Evolutionary conservation across 1,140 invertebrate genomes (phyloP), one percentile per base, ranked within the genome.

Genomic region (Zophobas morio): DNA sequence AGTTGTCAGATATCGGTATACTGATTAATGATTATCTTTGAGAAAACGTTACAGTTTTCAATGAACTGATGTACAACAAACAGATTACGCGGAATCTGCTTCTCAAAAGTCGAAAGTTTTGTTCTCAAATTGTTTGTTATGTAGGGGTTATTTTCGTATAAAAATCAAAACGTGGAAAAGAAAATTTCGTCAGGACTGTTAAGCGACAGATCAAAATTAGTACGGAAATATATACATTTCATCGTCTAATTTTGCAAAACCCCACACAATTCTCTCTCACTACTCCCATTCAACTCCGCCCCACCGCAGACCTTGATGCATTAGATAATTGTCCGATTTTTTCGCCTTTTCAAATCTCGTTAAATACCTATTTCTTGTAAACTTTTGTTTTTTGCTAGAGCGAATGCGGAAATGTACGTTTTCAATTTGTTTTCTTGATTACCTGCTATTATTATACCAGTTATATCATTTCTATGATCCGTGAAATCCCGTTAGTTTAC

Each of bases 291-390:
- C 42, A 3, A 46, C 3, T 46, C 8, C 3, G 3, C 42, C 42
- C 3, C 42, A 4, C 8, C 42, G 20, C 8, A 37, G 56, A 60
- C 56, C 56, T 60, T 60, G 56, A 60, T 39, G 32, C 6, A 36
- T 60, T 60, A 39, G 56, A 60, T 60, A 60, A 60, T 60, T 60
- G 56, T 60, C 0, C 36, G 56, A 60, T 36, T 60, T 60, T 60
- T 60, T 60, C 33, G 8, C 56, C 8, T 36, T 39, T 37, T 2
- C 42, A 4, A 46, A 46, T 46, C 42, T 46, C 42, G 42, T 46
- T 46, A 20, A 20, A 20, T 20, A 5, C 32, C 6, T 54, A 39
- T 60, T 60, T 60, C 56, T 60, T 60, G 56, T 54, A 2, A 33
- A 20, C 53, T 54, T 54, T 3, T 46, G 42, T 8, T 60, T 60